These are phyloP conservation scores for Sylvicapra grimmia DNA, from an alignment of 2,113 vertebrate species.

Conservation along the genomic window DNA sequence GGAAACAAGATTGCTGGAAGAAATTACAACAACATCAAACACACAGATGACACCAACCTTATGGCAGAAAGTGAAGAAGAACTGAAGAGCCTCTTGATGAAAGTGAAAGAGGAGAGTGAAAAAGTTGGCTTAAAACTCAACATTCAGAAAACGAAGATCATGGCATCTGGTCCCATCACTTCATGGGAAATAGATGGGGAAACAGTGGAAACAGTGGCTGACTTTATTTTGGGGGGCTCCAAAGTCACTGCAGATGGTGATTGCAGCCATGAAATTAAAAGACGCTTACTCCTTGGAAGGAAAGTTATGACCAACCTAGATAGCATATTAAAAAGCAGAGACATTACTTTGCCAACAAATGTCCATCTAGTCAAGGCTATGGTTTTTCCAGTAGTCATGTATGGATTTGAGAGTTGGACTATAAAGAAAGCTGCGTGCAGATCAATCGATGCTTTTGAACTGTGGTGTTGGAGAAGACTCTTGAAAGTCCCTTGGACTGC, in stretches of 20 bases:
- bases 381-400: not conserved
- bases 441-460: not conserved
- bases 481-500: not conserved
- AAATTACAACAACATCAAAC: not conserved
- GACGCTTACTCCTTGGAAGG: not conserved
- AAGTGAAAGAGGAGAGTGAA: not conserved
- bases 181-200: not conserved
- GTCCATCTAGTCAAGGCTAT: not conserved
- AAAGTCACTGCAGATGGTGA: not conserved
- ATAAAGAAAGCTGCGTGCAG: accelerated
- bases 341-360: not conserved
- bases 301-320: not conserved
- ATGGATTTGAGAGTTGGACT: not conserved
- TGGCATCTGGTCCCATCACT: not conserved
- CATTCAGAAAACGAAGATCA: not conserved
- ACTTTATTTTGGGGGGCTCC: not conserved
- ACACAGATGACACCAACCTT: not conserved
- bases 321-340: not conserved
- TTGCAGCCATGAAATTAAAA: not conserved
- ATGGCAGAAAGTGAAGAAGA: not conserved
- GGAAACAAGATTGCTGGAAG: not conserved
- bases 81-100: not conserved
- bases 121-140: not conserved
- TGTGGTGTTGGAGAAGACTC: not conserved
- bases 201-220: not conserved